Percentiles rank a stretch among this genome's conserved stretches.
phyloP scores from a whole-genome alignment of 2,113 vertebrate species.

The Cryptotis parvus region DNA sequence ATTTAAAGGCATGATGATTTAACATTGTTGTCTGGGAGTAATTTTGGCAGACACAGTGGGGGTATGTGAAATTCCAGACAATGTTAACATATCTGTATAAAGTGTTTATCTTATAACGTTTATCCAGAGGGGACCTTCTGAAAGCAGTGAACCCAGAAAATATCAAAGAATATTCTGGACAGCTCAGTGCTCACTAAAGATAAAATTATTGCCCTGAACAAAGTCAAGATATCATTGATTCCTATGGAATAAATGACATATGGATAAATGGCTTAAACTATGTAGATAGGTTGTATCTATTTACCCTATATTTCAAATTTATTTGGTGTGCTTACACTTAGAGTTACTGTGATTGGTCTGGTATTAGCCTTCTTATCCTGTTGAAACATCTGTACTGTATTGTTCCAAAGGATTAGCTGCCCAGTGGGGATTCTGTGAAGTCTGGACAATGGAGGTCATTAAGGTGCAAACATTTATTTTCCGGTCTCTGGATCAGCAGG shows the following conservation, averaged over 20 bases:
- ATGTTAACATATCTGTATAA: background rate
- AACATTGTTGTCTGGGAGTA: background rate
- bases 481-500: constrained; percentile 76
- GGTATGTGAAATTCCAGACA: background rate
- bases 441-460: constrained; percentile 85
- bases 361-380: constrained; percentile 83
- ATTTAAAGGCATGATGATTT: background rate
- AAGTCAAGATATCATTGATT: constrained; percentile 40
- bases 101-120: background rate
- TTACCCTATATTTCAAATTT: constrained; percentile 84
- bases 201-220: constrained; percentile 56
- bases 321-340: constrained; percentile 84
- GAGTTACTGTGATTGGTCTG: constrained; percentile 81
- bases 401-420: constrained; percentile 84
- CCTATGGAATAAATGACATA: constrained; percentile 53
- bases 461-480: constrained; percentile 87
- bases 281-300: constrained; percentile 72
- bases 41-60: background rate
- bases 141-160: constrained; percentile 22
- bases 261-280: constrained; percentile 45
- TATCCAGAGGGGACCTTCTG: background rate
- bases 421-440: constrained; percentile 81
- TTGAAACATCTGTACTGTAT: constrained; percentile 85
- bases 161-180: background rate
- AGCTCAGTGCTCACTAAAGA: constrained; percentile 34